Percentiles rank a stretch among this genome's conserved stretches.
These are phyloP conservation scores for Dascillus cervinus DNA, from an alignment of 2,888 invertebrate species.

Conservation along the genomic window DNA sequence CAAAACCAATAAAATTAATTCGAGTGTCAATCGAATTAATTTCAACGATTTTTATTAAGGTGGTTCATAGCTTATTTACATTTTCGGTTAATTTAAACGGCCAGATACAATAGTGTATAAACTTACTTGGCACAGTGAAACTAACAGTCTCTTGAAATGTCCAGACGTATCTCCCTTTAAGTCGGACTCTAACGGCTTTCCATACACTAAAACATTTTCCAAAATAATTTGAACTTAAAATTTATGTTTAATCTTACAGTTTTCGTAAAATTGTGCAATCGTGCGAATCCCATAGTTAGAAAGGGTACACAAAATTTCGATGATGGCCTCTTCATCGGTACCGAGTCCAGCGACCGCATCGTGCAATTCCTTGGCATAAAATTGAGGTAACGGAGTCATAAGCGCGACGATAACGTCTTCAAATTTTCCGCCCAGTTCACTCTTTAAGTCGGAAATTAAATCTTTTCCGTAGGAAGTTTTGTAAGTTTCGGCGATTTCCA, in stretches of 20 bases:
- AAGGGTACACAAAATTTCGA: conserved; percentile 86
- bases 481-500: conserved; percentile 84
- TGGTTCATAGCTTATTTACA: too few species aligned
- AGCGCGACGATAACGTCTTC: conserved; percentile 85
- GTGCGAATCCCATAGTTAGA: conserved; percentile 85
- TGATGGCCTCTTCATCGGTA: conserved; percentile 84
- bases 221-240: background rate
- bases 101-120: background rate
- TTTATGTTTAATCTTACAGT: conserved; percentile 49
- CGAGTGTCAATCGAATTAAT: too few species aligned
- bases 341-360: conserved; percentile 81
- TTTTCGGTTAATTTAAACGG: background rate
- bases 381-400: conserved; percentile 84
- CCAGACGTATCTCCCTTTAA: conserved; percentile 90
- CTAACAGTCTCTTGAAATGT: conserved; percentile 86
- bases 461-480: conserved; percentile 90
- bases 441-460: conserved; percentile 70
- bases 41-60: too few species aligned
- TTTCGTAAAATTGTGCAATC: conserved; percentile 76
- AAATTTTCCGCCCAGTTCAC: conserved; percentile 82
- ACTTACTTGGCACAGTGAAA: conserved; percentile 66
- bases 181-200: conserved; percentile 73
- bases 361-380: conserved; percentile 83
- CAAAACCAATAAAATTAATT: too few species aligned
- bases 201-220: conserved; percentile 57